A percentile compares a stretch with the other conserved stretches of the same genome.
These are phyloP conservation scores for Astreopora myriophthalma DNA, from an alignment of 64 coral and sea anemone genomes.

Conservation along the genomic window DNA sequence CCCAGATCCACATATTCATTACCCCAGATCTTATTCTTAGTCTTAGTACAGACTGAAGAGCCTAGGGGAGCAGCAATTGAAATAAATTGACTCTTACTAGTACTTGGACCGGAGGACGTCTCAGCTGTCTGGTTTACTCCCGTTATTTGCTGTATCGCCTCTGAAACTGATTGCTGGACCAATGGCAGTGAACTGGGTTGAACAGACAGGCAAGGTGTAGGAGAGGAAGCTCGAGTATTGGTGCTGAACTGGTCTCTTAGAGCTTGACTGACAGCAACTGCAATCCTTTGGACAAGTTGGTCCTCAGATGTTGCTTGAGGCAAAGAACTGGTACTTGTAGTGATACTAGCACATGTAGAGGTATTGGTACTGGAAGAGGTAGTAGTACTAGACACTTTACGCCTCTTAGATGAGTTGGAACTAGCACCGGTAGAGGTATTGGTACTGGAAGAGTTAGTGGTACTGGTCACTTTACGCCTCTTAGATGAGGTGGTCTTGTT, in stretches of 20 bases:
- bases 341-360: not conserved
- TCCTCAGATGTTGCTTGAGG: not conserved
- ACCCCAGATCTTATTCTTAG: constrained; percentile 46
- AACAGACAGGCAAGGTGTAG: not conserved
- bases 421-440: not conserved
- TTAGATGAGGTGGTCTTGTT: not conserved
- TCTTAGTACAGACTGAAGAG: not conserved
- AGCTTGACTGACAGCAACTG: not conserved
- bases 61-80: constrained; percentile 13
- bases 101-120: not conserved
- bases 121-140: not conserved
- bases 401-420: not conserved
- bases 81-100: constrained; percentile 26
- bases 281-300: not conserved
- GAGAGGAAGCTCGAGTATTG: not conserved
- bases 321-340: not conserved
- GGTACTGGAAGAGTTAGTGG: not conserved
- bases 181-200: not conserved
- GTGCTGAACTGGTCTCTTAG: not conserved
- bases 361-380: not conserved
- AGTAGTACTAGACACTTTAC: not conserved
- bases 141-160: not conserved
- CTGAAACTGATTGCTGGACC: not conserved
- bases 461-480: not conserved
- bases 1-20: constrained; percentile 33